Conservation (phyloP, 2,113 vertebrate species). For the Stictonetta naevosa region DNA sequence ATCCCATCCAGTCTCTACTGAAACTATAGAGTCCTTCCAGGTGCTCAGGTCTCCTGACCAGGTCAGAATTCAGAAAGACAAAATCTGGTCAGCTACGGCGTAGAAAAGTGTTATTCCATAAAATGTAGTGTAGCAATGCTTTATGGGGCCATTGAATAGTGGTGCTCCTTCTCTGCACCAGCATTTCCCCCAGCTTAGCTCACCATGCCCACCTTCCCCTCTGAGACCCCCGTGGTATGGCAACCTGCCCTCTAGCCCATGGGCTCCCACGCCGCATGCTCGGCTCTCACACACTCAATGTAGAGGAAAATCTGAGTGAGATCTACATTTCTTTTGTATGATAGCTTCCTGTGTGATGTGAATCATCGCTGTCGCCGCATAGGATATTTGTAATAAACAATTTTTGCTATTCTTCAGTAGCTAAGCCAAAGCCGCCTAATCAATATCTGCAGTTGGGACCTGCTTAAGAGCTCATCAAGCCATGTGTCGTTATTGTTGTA, state of each 20-base stretch:
- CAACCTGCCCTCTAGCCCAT: background rate
- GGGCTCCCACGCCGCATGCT: rapidly evolving
- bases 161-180: background rate
- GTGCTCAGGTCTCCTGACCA: background rate
- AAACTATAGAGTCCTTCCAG: background rate
- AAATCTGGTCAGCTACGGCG: rapidly evolving
- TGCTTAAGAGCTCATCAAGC: background rate
- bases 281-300: rapidly evolving
- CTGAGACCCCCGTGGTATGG: background rate
- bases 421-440: background rate
- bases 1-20: background rate
- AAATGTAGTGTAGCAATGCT: background rate
- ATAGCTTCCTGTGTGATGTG: background rate
- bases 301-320: background rate
- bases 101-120: background rate
- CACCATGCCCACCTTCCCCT: background rate
- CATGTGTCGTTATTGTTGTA: background rate
- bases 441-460: background rate
- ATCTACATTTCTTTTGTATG: background rate
- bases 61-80: background rate
- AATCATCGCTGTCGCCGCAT: background rate
- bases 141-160: background rate
- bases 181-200: background rate
- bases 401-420: background rate
- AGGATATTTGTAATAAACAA: background rate